These are phyloP conservation scores for Palythoa heliodiscus DNA, from an alignment of 92 coral and sea anemone species.

Conservation along the genomic window DNA sequence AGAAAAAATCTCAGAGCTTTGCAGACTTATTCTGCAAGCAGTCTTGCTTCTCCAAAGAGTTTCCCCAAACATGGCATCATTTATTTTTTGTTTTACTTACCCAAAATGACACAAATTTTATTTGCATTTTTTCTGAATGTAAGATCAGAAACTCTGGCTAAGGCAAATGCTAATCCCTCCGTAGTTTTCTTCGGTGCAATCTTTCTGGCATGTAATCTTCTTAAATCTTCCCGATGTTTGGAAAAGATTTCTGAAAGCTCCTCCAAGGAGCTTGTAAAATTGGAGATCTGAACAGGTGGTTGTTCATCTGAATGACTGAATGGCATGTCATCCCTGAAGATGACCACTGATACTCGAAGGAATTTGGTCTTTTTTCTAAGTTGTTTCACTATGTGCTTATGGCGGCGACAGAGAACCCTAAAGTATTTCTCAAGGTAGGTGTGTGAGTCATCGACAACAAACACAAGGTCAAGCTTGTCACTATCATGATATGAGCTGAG, in stretches of 20 bases:
- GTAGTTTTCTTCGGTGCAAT: background rate
- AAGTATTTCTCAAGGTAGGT: conserved; percentile 16
- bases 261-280: conserved; percentile 18
- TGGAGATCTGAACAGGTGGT: background rate
- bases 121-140: conserved; percentile 34
- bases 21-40: no score
- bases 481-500: conserved; percentile 7
- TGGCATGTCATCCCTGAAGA: background rate
- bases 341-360: conserved; percentile 23
- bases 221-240: background rate
- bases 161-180: conserved; percentile 16
- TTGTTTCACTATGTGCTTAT: conserved; percentile 2
- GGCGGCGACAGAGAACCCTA: background rate
- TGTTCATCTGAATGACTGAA: background rate
- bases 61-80: background rate
- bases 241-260: conserved; percentile 12
- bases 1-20: no score
- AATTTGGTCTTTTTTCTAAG: background rate
- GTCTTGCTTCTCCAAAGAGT: no score
- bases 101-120: conserved; percentile 23
- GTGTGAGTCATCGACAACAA: conserved; percentile 9
- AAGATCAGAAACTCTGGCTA: conserved; percentile 3
- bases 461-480: conserved; percentile 14
- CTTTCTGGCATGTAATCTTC: background rate
- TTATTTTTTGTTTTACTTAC: background rate